Conservation (phyloP, 2,113 vertebrate species). For the Lophura nycthemera region DNA sequence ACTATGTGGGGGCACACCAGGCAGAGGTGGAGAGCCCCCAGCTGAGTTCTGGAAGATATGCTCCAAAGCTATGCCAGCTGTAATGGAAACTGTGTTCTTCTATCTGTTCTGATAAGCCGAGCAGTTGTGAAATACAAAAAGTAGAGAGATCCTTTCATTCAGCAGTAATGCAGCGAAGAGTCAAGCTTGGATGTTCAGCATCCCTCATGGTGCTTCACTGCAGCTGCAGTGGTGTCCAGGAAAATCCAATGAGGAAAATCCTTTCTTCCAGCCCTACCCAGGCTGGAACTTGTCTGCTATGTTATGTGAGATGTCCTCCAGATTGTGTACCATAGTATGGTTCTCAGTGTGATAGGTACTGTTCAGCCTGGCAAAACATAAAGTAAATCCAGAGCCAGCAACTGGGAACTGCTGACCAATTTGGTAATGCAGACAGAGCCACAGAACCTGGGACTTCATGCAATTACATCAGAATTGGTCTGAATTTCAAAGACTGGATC, state of each 20-base stretch:
- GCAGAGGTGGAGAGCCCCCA: not conserved
- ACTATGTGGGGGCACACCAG: accelerated
- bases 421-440: not conserved
- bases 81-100: not conserved
- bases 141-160: not conserved
- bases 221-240: not conserved
- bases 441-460: not conserved
- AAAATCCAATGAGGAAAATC: not conserved
- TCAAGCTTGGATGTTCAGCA: not conserved
- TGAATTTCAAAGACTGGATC: accelerated
- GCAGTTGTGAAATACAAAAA: not conserved
- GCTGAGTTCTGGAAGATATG: not conserved
- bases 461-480: accelerated
- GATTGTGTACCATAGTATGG: accelerated
- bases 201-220: not conserved
- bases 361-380: not conserved
- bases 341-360: not conserved
- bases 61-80: not conserved
- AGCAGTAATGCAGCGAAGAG: not conserved
- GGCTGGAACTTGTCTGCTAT: not conserved
- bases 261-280: not conserved
- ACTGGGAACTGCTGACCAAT: not conserved
- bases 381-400: not conserved
- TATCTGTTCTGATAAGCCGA: not conserved
- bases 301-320: not conserved